Base-by-base conservation (phyloP, 2,797 vertebrate genomes). In the Tenualosa thibaudeaui region DNA sequence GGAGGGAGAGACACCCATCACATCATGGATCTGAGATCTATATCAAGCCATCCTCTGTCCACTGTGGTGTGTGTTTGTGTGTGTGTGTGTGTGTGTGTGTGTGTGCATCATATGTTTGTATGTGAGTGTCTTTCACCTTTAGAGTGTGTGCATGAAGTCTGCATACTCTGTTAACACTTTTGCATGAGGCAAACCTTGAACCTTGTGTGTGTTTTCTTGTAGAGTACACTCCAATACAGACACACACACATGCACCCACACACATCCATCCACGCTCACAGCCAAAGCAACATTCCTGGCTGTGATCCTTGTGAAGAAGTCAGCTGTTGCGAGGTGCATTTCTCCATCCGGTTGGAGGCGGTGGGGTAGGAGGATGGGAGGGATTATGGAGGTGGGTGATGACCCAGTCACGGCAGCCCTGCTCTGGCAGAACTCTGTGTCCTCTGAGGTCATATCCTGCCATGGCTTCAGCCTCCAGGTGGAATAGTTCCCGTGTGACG, bases 41-140 rank as follows among this genome's bases (percentile, higher is more conserved):
- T 65, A 65, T 65, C 60, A 65, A 8, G 10, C 6, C 24, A 65
- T 65, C 60, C n/a, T 3, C n/a, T 26, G n/a, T 26, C n/a, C 60
- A 65, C 26, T 71, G 31, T 71, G 65, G 62, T 65, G 62, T 65
- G 62, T 65, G 24, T n/a, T 24, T 65, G 62, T n/a, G 65, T 71
- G 62, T 68, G 26, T 68, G 62, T 68, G 26, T 68, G 62, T 37
- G 60, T 65, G 60, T 65, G 60, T 65, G n/a, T 65, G 60, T 65
- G 60, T 65, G n/a, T 65, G 60, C 24, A 22, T 65, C 22, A 0
- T 71, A 26, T 37, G 65, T 71, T 26, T 71, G 65, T 37, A 26
- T 71, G 65, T 71, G 65, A 15, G 65, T 71, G 65, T 71, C 46
- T 46, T 46, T 46, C 46, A 46, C 46, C 46, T 46, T 46, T 46